A percentile compares a stretch with the other conserved stretches of the same genome.
phyloP scores from a whole-genome alignment of 2,797 vertebrate genomes.

The Arremon aurantiirostris region DNA sequence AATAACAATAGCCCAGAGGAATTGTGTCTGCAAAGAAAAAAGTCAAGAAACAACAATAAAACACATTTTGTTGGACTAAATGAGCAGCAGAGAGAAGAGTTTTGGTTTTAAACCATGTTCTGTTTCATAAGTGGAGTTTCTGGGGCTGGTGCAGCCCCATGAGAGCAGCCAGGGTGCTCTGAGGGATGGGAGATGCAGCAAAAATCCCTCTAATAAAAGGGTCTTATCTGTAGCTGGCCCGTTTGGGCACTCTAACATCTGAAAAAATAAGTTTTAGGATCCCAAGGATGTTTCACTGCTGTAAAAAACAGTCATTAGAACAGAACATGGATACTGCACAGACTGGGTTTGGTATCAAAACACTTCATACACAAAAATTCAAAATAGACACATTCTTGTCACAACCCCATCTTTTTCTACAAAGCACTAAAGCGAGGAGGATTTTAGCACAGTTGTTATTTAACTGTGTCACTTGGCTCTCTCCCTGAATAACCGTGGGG shows the following conservation, averaged over 20 bases:
- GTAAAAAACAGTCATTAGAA: background rate
- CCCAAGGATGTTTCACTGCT: background rate
- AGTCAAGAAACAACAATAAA: slow-evolving; percentile 62
- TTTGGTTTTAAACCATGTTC: slow-evolving; percentile 14
- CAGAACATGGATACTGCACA: fast-evolving
- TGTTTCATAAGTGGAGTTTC: slow-evolving; percentile 6
- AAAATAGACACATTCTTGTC: background rate
- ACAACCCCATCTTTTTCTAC: background rate
- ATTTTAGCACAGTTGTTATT: background rate
- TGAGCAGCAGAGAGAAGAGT: slow-evolving; percentile 17
- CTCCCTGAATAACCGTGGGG: background rate
- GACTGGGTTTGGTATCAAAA: background rate
- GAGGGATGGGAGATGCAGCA: background rate
- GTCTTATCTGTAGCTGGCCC: background rate
- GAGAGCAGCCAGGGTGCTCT: background rate
- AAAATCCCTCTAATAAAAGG: background rate
- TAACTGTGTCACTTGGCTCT: background rate
- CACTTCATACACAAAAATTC: background rate
- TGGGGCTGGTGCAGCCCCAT: background rate
- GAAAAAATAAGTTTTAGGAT: background rate
- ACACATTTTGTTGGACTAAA: slow-evolving; percentile 53
- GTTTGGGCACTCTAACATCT: background rate
- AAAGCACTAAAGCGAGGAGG: background rate
- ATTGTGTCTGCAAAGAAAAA: slow-evolving; percentile 62
- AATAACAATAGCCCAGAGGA: slow-evolving; percentile 66